Base-by-base conservation (phyloP, 1,140 invertebrate species). In the Mycetomoellerius zeteki region DNA sequence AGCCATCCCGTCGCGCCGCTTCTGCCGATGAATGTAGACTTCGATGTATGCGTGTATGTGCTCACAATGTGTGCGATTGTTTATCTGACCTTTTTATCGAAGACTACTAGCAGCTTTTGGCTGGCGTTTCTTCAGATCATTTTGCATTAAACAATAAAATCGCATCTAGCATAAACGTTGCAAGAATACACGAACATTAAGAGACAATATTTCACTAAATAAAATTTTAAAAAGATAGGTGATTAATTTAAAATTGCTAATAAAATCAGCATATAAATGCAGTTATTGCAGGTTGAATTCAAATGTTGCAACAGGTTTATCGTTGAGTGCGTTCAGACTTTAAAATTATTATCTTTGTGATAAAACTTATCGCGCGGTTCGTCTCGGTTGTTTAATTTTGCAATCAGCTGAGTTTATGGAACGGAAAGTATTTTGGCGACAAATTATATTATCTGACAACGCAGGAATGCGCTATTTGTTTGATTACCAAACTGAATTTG, bases 351-450 rank as follows among this genome's bases (percentile, higher is more conserved):
- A 80, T 54, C 77, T 69, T 80, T 24, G 47, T n/a, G 77, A 80
- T 80, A 80, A 77, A 75, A 54, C 77, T 80, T 80, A 80, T 80
- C 77, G 30, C 47, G 14, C 62, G 3, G 19, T 24, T 19, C n/a
- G 43, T 65, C 60, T 33, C 43, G 47, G 27, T 37, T 80, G 62
- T 80, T 80, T 80, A 80, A 80, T 80, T 69, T 80, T 56, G 77
- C 62, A 80, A n/a, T 80, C 77, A 69, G 30, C 77, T 80, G 62
- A 43, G 30, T 69, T 27, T 64, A 30, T 50, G 12, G 7, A n/a
- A 65, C n/a, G 60, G 77, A 80, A 80, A 37, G 24, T 69, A 54
- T 80, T 69, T 80, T 14, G 47, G 30, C 60, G 62, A 8, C 43
- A 30, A 19, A 33, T 65, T 64, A 30, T 62, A 12, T 65, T 69